Evolutionary conservation across 2,888 invertebrate genomes (phyloP).

Genomic region (Melanophora roralis): DNA sequence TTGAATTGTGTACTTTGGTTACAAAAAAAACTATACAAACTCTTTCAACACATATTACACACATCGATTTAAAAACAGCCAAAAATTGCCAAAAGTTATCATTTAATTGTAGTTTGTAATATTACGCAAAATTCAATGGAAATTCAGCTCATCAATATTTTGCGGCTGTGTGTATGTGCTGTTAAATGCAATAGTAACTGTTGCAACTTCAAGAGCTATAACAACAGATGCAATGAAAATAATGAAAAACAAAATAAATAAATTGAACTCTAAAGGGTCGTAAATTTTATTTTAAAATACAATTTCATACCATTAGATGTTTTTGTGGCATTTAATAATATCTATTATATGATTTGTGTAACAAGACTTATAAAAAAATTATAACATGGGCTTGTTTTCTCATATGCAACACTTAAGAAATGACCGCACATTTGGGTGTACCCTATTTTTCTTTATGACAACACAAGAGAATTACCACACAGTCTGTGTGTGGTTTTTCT

Average conservation of each 20-base stretch:
- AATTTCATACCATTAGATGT: conserved; percentile 21
- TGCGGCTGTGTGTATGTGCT: background rate
- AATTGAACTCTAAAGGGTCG: conserved; percentile 16
- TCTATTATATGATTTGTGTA: background rate
- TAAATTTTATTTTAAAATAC: conserved; percentile 31
- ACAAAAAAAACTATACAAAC: background rate
- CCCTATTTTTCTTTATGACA: too few relatives aligned
- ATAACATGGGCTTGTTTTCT: too few relatives aligned
- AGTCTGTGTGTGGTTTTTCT: too few relatives aligned
- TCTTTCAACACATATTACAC: background rate
- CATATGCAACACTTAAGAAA: too few relatives aligned
- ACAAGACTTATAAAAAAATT: too few relatives aligned
- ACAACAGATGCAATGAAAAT: background rate
- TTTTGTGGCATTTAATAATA: conserved; percentile 23
- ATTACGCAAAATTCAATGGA: background rate
- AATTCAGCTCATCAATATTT: conserved; percentile 11
- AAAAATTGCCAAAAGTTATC: background rate
- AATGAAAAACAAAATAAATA: background rate
- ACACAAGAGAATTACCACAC: too few relatives aligned
- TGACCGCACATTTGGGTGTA: too few relatives aligned
- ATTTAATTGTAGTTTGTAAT: background rate
- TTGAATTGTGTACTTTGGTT: background rate
- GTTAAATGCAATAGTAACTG: background rate
- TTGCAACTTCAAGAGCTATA: background rate
- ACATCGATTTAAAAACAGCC: background rate